Percentiles rank a stretch among this genome's conserved stretches.
Evolutionary conservation across 2,113 vertebrate species (phyloP).

Genomic region (Callithrix jacchus): DNA sequence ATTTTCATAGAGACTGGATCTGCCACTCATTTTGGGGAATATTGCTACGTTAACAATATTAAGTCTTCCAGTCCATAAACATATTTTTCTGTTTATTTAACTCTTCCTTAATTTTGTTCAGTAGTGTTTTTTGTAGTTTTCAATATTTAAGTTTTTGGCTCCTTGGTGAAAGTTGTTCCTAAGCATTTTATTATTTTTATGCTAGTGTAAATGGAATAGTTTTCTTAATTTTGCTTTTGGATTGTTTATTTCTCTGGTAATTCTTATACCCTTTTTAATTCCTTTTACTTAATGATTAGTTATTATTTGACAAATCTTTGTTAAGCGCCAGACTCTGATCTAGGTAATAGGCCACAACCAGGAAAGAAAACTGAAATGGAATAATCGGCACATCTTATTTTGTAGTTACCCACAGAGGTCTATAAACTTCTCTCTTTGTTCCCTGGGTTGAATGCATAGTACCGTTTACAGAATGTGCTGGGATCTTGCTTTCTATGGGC

Average conservation of each 20-base stretch:
- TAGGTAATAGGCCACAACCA: background rate
- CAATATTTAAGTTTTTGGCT: too few relatives aligned
- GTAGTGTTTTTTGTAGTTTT: background rate
- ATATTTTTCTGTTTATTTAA: background rate
- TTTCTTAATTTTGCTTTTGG: background rate
- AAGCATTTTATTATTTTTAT: background rate
- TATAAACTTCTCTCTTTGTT: too few relatives aligned
- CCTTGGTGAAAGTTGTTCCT: background rate
- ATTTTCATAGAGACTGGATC: background rate
- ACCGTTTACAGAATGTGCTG: accelerated
- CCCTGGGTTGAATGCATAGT: background rate
- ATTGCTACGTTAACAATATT: background rate
- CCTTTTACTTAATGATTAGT: background rate
- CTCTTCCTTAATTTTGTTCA: background rate
- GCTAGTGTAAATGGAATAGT: background rate
- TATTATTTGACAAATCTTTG: background rate
- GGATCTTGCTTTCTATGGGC: background rate
- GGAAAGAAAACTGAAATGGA: background rate
- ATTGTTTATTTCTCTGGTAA: background rate
- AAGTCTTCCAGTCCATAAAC: background rate
- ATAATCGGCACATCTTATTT: background rate
- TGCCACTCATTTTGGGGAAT: background rate
- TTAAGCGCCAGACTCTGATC: background rate
- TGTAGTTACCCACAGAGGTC: too few relatives aligned
- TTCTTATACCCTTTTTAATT: background rate